Evolutionary conservation across 2,888 invertebrate species (phyloP).

Genomic region (Acleris emargana): DNA sequence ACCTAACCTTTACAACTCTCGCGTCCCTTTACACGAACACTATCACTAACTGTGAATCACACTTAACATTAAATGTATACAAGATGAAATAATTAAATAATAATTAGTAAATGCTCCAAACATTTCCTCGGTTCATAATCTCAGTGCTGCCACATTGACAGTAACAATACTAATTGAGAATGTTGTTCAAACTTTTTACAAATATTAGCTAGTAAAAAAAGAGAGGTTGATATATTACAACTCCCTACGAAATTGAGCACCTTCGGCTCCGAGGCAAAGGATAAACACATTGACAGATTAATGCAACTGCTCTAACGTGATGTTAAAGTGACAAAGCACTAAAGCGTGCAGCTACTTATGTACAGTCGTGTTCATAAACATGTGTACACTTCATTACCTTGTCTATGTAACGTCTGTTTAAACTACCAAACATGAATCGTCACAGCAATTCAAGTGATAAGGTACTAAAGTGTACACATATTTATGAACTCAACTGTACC

Average conservation of each 20-base stretch:
- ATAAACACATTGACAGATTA: neutral
- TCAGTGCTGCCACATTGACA: neutral
- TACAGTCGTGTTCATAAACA: no score
- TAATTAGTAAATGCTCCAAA: conserved; percentile 20
- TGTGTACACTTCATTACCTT: no score
- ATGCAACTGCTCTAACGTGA: no score
- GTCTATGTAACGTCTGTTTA: no score
- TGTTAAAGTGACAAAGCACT: no score
- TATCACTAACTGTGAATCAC: neutral
- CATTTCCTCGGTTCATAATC: neutral
- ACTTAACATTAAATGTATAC: conserved; percentile 24
- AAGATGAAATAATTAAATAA: conserved; percentile 8
- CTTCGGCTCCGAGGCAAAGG: neutral
- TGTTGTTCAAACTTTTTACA: neutral
- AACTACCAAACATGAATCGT: no score
- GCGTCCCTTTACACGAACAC: neutral
- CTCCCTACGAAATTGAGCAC: neutral
- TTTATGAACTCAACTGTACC: no score
- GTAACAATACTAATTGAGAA: neutral
- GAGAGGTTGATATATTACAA: no score
- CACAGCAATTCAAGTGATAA: no score
- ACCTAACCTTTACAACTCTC: neutral
- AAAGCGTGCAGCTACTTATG: no score
- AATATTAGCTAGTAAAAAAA: neutral
- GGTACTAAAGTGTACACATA: no score